Evolutionary conservation across 2,113 vertebrate species (phyloP), one percentile per base, ranked within the genome.

Genomic region (Lepisosteus oculatus): DNA sequence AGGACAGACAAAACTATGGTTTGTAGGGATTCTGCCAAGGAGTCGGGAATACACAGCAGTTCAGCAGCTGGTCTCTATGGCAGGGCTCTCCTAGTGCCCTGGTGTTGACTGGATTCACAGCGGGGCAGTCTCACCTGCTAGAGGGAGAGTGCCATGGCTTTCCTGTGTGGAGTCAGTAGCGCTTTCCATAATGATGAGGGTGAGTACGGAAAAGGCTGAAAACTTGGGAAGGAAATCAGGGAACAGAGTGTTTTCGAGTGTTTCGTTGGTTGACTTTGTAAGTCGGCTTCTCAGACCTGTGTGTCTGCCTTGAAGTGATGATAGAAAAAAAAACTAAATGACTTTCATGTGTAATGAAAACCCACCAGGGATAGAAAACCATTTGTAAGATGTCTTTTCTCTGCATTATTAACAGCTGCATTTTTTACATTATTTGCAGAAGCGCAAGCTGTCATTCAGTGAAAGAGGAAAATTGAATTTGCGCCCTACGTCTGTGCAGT

Each of bases 131-230:
- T 59, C 12, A 14, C 57, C 57, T 59, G 57, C 57, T 59, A 59
- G 57, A 15, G 57, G 14, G 14, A 44, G 42, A 42, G 29, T 29
- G 61, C 56, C 51, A 79, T 83, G 79, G 76, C 69, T 3, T 79
- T 80, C 67, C 72, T 79, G 41, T 81, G 74, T 45, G 76, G 72
- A 9, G 69, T 68, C 61, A 81, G 64, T 71, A 68, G 63, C 42
- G 79, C 68, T 54, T 78, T 79, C 51, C 76, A 17, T 59, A 68
- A 67, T 61, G 74, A 76, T 13, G 57, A 59, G 43, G 76, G 77
- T 79, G 70, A 81, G 79, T 79, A 72, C 29, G 12, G 42, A 41
- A 3, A 0, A 29, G 42, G 59, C 62, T 61, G 44, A 17, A 47
- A 7, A 15, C 3, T 51, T 51, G 47, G 47, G 9, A 51, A 29